Evolutionary conservation across 1,140 invertebrate genomes (phyloP), one percentile per base, ranked within the genome.

Genomic region (Drosophila orena): DNA sequence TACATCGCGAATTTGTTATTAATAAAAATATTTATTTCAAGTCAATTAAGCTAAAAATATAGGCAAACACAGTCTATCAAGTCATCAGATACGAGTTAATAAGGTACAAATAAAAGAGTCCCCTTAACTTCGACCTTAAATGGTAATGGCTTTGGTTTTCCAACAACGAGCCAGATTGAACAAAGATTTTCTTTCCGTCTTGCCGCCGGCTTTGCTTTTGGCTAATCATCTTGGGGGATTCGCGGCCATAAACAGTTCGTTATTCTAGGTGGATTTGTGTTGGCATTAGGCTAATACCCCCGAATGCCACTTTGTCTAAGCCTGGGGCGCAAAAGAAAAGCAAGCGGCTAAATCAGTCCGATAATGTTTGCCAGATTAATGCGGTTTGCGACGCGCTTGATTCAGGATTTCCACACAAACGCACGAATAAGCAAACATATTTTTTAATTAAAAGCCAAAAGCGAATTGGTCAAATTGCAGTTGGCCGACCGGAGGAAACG

Each of bases 181-280:
- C 53, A 58, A n/a, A 4, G 52, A 61, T 57, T 57, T 61, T 57
- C 14, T 40, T 30, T 20, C 22, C 12, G n/a, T 22, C 30, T 38
- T 8, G 30, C 14, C 24, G 2, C 2, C 3, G 58, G 35, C 15
- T 56, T 56, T 61, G 7, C 58, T 27, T n/a, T 34, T 34, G 37
- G 53, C 59, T 59, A 58, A 59, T 61, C 59, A 61, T 37, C 40
- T 35, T 46, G 20, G 40, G 30, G 17, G 17, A 55, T 46, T 44
- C 38, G 35, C 61, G 49, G 30, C 8, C 46, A 34, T 50, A 50
- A 50, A 34, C 27, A 53, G 60, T 47, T 69, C 52, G 66, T 55
- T 47, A 46, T 69, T 69, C 50, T 37, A 37, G 62, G 66, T 69
- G 66, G 66, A 69, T 70, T 70, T 70, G 66, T 40, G 49, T 40